A percentile compares a stretch with the other conserved stretches of the same genome.
phyloP scores from a whole-genome alignment of 53 echinoderm and acorn worm genomes.

The Echinometra lucunter region DNA sequence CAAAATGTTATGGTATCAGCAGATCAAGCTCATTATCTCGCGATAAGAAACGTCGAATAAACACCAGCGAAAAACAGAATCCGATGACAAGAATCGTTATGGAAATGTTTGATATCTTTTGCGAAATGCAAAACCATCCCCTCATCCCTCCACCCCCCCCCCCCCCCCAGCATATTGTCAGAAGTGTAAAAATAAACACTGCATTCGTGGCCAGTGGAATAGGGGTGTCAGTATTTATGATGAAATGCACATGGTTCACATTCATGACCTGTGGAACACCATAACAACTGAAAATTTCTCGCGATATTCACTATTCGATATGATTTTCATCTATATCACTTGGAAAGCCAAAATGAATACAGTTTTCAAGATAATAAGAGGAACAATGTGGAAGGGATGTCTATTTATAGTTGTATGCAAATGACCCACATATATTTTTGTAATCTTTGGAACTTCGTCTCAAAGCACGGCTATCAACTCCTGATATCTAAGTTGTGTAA shows the following conservation, averaged over 20 bases:
- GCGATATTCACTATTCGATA: no score
- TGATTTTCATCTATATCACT: not conserved
- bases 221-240: no score
- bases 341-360: not conserved
- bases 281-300: no score
- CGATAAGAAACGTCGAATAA: slow-evolving; percentile 28
- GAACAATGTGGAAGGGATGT: not conserved
- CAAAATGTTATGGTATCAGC: slow-evolving; percentile 44
- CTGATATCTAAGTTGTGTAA: not conserved
- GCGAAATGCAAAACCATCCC: not conserved
- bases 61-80: slow-evolving; percentile 19
- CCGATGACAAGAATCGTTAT: not conserved
- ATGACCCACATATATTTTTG: not conserved
- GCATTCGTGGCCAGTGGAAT: not conserved
- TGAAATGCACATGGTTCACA: no score
- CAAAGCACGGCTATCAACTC: not conserved
- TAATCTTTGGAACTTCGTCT: not conserved
- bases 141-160: no score
- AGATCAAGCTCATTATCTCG: slow-evolving; percentile 24
- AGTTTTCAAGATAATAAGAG: not conserved
- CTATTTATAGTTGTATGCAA: not conserved
- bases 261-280: no score
- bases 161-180: no score
- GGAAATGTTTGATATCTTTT: not conserved
- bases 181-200: not conserved